Percentiles rank a stretch among this genome's conserved stretches.
These are phyloP conservation scores for Xenotilapia flavipinnis DNA, from an alignment of 2,113 vertebrate species.

Conservation along the genomic window DNA sequence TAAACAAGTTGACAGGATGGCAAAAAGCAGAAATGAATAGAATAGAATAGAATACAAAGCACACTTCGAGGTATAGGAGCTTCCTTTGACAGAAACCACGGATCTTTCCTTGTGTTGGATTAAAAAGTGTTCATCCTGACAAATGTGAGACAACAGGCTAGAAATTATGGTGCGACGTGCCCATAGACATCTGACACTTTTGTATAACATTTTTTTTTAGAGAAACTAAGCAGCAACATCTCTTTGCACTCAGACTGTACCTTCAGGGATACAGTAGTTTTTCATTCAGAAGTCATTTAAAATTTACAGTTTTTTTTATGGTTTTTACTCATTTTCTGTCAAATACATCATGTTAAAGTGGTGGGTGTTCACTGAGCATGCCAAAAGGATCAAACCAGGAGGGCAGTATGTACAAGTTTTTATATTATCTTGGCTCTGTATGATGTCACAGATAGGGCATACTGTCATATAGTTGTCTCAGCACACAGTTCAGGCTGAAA, in stretches of 20 bases:
- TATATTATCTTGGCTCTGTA: neutral
- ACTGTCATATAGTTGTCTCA: neutral
- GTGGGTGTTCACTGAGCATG: neutral
- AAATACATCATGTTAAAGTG: neutral
- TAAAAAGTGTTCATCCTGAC: neutral
- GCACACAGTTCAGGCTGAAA: neutral
- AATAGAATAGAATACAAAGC: neutral
- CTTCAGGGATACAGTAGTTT: neutral
- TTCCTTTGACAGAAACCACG: neutral
- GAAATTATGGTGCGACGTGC: neutral
- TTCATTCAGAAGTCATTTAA: neutral
- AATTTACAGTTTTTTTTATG: neutral
- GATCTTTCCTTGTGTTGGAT: neutral
- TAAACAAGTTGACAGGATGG: neutral
- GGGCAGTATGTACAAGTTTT: neutral
- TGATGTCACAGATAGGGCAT: neutral
- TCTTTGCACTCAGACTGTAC: neutral
- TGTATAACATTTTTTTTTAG: accelerated
- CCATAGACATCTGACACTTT: neutral
- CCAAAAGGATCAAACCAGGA: neutral
- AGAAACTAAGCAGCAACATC: neutral
- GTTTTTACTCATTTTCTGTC: neutral
- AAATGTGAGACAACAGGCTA: neutral
- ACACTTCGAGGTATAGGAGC: neutral
- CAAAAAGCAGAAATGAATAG: neutral